A percentile compares a stretch with the other conserved stretches of the same genome.
These are phyloP conservation scores for Stenoptilia bipunctidactyla DNA, from an alignment of 2,888 invertebrate species.

Conservation along the genomic window DNA sequence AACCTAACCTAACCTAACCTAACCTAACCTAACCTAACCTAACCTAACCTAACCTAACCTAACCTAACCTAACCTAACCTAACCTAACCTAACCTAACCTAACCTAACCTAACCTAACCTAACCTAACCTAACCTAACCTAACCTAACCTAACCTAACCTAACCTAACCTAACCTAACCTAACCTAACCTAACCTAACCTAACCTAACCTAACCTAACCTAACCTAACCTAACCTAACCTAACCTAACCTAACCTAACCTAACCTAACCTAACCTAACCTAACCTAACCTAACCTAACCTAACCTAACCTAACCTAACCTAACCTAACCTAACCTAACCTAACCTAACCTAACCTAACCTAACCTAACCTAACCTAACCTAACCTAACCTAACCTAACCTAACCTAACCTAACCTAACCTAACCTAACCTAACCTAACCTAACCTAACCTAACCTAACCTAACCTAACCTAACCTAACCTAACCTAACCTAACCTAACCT, in stretches of 20 bases:
- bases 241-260: slow-evolving; percentile 6
- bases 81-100: slow-evolving; percentile 6
- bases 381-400: slow-evolving; percentile 6
- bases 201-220: slow-evolving; percentile 6
- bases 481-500: slow-evolving; percentile 6
- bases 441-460: slow-evolving; percentile 6
- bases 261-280: slow-evolving; percentile 6
- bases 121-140: slow-evolving; percentile 6
- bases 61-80: slow-evolving; percentile 7
- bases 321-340: slow-evolving; percentile 6
- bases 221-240: slow-evolving; percentile 6
- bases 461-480: slow-evolving; percentile 6
- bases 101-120: slow-evolving; percentile 6
- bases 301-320: slow-evolving; percentile 6
- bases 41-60: slow-evolving; percentile 8
- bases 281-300: slow-evolving; percentile 6
- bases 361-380: slow-evolving; percentile 6
- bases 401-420: slow-evolving; percentile 6
- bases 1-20: slow-evolving; percentile 7
- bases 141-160: slow-evolving; percentile 6
- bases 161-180: slow-evolving; percentile 6
- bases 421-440: slow-evolving; percentile 6
- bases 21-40: slow-evolving; percentile 5
- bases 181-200: slow-evolving; percentile 6
- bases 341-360: slow-evolving; percentile 6